These are phyloP conservation scores for Scarus forsteni DNA, from an alignment of 2,797 vertebrate species.

Conservation along the genomic window DNA sequence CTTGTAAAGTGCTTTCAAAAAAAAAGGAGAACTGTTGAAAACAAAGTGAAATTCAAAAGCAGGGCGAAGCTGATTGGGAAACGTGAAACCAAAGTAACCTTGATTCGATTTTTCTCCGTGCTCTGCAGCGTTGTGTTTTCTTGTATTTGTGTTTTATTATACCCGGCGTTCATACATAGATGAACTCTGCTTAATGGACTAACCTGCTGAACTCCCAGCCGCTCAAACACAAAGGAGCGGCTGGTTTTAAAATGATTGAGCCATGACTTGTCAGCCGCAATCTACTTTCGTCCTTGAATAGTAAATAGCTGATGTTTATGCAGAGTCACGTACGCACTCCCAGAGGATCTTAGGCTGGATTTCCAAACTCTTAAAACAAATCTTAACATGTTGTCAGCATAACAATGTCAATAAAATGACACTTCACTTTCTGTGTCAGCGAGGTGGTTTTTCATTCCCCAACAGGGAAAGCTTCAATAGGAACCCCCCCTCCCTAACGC, in stretches of 20 bases:
- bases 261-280: slow-evolving; percentile 70
- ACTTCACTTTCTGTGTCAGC: slow-evolving; percentile 57
- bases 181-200: slow-evolving; percentile 76
- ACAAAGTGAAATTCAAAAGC: slow-evolving; percentile 25
- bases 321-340: slow-evolving; percentile 68
- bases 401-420: slow-evolving; percentile 73
- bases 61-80: slow-evolving; percentile 43
- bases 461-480: slow-evolving; percentile 46
- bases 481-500: background rate
- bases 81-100: slow-evolving; percentile 66
- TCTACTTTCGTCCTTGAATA: slow-evolving; percentile 71
- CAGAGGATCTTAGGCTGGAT: slow-evolving; percentile 60
- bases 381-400: slow-evolving; percentile 73
- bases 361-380: slow-evolving; percentile 72
- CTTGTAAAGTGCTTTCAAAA: slow-evolving; percentile 18
- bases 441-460: slow-evolving; percentile 29
- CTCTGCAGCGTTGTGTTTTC: slow-evolving; percentile 31
- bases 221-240: slow-evolving; percentile 65
- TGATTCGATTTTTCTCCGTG: slow-evolving; percentile 48
- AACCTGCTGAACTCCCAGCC: slow-evolving; percentile 67
- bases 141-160: slow-evolving; percentile 57
- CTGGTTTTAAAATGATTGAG: slow-evolving; percentile 75
- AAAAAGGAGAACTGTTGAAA: slow-evolving; percentile 20
- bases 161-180: slow-evolving; percentile 49
- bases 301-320: slow-evolving; percentile 66